Evolutionary conservation across 2,113 vertebrate species (phyloP), one percentile per base, ranked within the genome.

Genomic region (Eulemur macaco): DNA sequence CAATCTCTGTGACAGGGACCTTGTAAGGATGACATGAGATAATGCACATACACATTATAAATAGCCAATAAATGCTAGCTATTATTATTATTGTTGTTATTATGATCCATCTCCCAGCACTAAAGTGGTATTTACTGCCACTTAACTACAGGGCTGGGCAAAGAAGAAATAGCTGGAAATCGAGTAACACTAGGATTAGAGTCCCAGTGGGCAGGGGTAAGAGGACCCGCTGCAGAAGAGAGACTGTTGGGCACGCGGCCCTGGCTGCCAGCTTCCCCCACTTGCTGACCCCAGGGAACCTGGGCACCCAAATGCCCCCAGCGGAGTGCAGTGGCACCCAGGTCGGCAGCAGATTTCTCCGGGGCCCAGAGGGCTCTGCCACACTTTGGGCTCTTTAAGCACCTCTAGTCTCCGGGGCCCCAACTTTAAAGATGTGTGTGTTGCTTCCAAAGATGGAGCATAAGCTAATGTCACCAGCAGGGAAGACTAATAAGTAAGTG

Each of bases 401-500:
- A 39, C 8, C 17, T 69, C 64, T 50, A 1, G 34, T 76, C 50
- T 56, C 21, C 42, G n/a, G 68, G 34, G 17, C 8, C 60, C 86
- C 45, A 45, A 34, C 56, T 74, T 86, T 60, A 63, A 95, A 80
- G 84, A 91, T 18, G 1, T 76, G 50, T 23, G 18, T 50, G 4
- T 58, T 80, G 63, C 5, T 82, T 31, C 63, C 74, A 83, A 63
- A 91, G 68, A 63, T 47, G 9, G 89, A 91, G n/a, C 69, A 45
- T 23, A 71, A 58, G 89, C 87, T 80, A 69, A 64, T 89, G 76
- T 42, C 92, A 74, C 89, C 92, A 95, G 68, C 68, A 66, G 37
- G 74, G 86, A 86, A 93, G 66, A 97, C 47, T 88, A 93, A 89
- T 88, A 95, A 96, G 89, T 34, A 86, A 92, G 63, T 84, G 74